Base-by-base conservation (phyloP, 2,797 vertebrate genomes). In the Rhyacichthys aspro region DNA sequence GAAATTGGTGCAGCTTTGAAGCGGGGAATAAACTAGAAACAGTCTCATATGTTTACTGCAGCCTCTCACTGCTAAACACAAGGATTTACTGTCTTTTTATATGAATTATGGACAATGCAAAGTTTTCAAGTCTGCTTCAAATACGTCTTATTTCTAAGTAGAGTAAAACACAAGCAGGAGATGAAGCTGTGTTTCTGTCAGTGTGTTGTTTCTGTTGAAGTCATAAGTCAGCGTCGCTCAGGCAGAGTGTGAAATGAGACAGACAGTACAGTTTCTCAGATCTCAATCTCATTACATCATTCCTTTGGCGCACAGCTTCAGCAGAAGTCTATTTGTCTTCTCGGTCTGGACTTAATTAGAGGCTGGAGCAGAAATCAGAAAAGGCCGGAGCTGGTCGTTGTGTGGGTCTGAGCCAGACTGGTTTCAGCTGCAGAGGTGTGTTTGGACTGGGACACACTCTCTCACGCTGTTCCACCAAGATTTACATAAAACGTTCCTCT, bases 261-360 rank as follows among this genome's bases (percentile, higher is more conserved):
- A 18, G 46, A 57, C 38, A n/a, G 9, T n/a, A n/a, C n/a, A 1
- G 1, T 11, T 59, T 47, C 34, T 39, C 1, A 43, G 75, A 85
- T n/a, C n/a, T n/a, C n/a, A n/a, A 44, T 72, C 65, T 18, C 10
- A 37, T 81, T 76, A 67, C 54, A 49, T 66, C 39, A 63, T 62
- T 56, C 73, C 70, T 68, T 61, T 67, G 47, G 45, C 47, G 48
- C 66, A 63, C 53, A 45, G 59, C 62, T 37, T 47, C 11, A 56
- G 60, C 63, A 72, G 61, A 67, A 50, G 68, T 49, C 43, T 62
- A 67, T 79, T 71, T 71, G 70, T 70, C 74, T 55, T 60, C 64
- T 36, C 62, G 78, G 81, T 86, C 83, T 85, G 84, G 83, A 84
- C 65, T 72, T 75, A 77, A 75, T 87, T 83, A 81, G 67, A 19